A percentile compares a stretch with the other conserved stretches of the same genome.
These are phyloP conservation scores for Melanotaenia duboulayi DNA, from an alignment of 2,113 vertebrate genomes.

Conservation along the genomic window DNA sequence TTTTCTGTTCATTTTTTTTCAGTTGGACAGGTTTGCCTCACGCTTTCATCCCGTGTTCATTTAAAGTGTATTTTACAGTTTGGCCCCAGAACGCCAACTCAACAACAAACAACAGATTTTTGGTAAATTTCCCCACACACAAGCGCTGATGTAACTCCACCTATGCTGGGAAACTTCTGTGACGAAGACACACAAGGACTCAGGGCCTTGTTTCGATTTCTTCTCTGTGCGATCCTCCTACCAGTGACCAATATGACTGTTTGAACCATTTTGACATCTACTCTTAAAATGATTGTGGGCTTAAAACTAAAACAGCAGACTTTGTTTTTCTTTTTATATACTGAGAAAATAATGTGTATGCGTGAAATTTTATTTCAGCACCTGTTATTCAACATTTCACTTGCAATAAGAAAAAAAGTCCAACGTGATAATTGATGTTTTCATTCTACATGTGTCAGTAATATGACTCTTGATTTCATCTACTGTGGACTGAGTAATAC, in stretches of 20 bases:
- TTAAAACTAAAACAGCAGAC: constrained; percentile 51
- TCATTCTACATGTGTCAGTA: constrained; percentile 50
- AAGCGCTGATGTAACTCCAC: constrained; percentile 49
- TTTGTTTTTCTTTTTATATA: constrained; percentile 2
- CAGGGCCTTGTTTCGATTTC: constrained; percentile 62
- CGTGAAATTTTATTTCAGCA: not conserved
- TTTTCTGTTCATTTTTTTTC: not conserved
- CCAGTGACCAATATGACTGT: constrained; percentile 55
- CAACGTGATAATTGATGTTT: constrained; percentile 40
- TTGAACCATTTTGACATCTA: constrained; percentile 66
- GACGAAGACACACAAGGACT: constrained; percentile 55
- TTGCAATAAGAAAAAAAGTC: constrained; percentile 33
- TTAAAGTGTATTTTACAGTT: constrained; percentile 16
- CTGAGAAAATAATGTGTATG: constrained; percentile 2
- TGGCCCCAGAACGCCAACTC: not conserved
- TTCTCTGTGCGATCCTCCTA: constrained; percentile 59
- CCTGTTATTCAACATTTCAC: constrained; percentile 3
- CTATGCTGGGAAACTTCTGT: constrained; percentile 43
- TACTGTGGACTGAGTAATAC: constrained; percentile 40
- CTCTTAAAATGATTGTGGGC: constrained; percentile 64
- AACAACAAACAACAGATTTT: constrained; percentile 27
- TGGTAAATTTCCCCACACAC: constrained; percentile 48
- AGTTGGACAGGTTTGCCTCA: constrained; percentile 11
- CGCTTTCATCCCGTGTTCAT: constrained; percentile 8
- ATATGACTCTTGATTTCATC: constrained; percentile 57